phyloP scores from a whole-genome alignment of 2,888 invertebrate species.

The Octonoba sinensis region DNA sequence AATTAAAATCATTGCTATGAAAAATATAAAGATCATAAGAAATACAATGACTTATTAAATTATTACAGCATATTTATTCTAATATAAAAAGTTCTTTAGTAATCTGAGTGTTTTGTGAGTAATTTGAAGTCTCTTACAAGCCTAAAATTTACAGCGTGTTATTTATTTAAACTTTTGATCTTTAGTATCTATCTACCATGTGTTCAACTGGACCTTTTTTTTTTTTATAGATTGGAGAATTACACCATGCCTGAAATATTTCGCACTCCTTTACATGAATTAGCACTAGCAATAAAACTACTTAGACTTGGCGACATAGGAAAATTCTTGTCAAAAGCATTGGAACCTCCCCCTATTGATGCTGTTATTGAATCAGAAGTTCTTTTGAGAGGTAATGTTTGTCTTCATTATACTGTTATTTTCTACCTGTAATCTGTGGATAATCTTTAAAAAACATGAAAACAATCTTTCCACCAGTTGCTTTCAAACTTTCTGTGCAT shows the following conservation, averaged over 20 bases:
- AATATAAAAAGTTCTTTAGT: too few relatives aligned
- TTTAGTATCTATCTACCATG: background rate
- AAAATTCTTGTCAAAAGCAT: slow-evolving; percentile 90
- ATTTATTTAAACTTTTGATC: background rate
- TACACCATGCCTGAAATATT: slow-evolving; percentile 98
- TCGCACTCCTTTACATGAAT: slow-evolving; percentile 94
- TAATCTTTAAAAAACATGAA: background rate
- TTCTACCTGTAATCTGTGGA: background rate
- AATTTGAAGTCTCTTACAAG: too few relatives aligned
- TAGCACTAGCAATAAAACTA: slow-evolving; percentile 91
- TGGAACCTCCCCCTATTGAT: slow-evolving; percentile 96
- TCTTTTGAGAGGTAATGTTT: slow-evolving; percentile 73
- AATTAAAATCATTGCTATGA: too few relatives aligned
- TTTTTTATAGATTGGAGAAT: slow-evolving; percentile 76
- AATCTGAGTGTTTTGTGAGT: too few relatives aligned
- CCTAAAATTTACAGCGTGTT: background rate
- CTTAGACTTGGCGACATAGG: slow-evolving; percentile 91
- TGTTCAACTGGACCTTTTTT: slow-evolving; percentile 69
- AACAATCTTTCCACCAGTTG: too few relatives aligned
- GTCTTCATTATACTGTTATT: background rate
- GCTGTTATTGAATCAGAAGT: slow-evolving; percentile 98
- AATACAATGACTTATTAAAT: too few relatives aligned
- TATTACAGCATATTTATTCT: too few relatives aligned
- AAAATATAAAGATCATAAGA: too few relatives aligned
- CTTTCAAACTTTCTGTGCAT: too few relatives aligned